Evolutionary conservation across 2,888 invertebrate species (phyloP), one percentile per base, ranked within the genome.

Genomic region (Falcaria lacertinaria): DNA sequence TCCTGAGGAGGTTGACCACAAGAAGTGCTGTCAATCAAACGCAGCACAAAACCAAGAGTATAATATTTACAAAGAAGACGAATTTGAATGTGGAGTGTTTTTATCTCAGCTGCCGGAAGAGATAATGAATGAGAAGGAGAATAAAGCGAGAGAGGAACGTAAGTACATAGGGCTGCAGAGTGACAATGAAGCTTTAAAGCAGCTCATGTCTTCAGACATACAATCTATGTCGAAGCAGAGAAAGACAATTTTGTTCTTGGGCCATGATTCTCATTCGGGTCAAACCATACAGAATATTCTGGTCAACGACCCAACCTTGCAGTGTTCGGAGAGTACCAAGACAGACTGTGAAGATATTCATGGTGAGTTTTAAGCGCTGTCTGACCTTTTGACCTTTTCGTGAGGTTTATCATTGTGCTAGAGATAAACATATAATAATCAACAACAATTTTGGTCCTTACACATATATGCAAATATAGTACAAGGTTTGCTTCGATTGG

Each of bases 231-330:
- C 80, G 0, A 80, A 82, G 45, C 85, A 84, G 45, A 66, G 75
- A 43, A 85, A 81, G 58, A 85, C 86, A 1, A 87, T 89, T 42
- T 37, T 87, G 47, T 87, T 79, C 42, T 52, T 82, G 2, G 88
- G 85, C 0, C 69, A 77, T 32, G 74, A 83, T 34, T 74, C 79
- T 0, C 64, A 74, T n/a, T 67, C 60, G 0, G 86, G 84, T 0
- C 80, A 81, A 53, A 87, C 87, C 0, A 74, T 87, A n/a, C 86
- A 88, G 60, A 85, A 82, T 48, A 87, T 88, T 45, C 65, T 78
- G 1, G 70, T 80, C 17, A 73, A 76, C 43, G 83, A 87, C 52
- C 81, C 85, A 0, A 48, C 57, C 1, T 34, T 82, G 37, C 65
- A 71, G 39, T 87, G 86, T 41, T 50, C 60, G 1, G 67, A 54